Percentiles rank a stretch among this genome's conserved stretches.
Conservation (phyloP, 1,140 invertebrate genomes). For the Goniozus legneri region DNA sequence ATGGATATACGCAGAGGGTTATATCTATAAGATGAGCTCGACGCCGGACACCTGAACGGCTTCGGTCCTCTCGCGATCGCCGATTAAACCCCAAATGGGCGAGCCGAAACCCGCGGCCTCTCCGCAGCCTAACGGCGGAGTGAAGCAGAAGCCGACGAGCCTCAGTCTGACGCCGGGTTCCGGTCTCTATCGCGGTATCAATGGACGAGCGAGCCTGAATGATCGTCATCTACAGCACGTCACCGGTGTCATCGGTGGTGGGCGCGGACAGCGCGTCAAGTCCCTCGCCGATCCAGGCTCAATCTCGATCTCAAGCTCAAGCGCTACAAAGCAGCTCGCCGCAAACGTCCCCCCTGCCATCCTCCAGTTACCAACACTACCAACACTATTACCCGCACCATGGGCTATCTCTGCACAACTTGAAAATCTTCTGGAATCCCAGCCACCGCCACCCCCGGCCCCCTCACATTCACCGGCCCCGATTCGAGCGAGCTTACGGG, state of each 20-base stretch:
- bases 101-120: slow-evolving; percentile 44
- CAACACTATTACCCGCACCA: slow-evolving; percentile 36
- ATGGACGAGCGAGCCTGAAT: slow-evolving; percentile 46
- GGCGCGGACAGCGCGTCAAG: slow-evolving; percentile 31
- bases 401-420: slow-evolving; percentile 41
- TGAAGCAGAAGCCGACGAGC: slow-evolving; percentile 51
- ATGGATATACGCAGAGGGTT: no score
- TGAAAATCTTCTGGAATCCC: slow-evolving; percentile 43
- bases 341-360: no score
- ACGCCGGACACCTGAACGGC: slow-evolving; percentile 22
- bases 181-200: slow-evolving; percentile 48
- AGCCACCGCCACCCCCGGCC: slow-evolving; percentile 44
- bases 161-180: slow-evolving; percentile 45
- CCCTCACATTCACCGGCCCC: slow-evolving; percentile 28
- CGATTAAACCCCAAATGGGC: slow-evolving; percentile 43
- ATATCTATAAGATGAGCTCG: slow-evolving; percentile 19
- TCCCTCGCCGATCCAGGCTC: slow-evolving; percentile 24
- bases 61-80: slow-evolving; percentile 20
- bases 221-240: slow-evolving; percentile 49
- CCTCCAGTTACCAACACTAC: slow-evolving; percentile 38
- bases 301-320: no score
- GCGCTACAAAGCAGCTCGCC: no score
- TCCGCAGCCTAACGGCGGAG: slow-evolving; percentile 49
- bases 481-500: slow-evolving; percentile 14
- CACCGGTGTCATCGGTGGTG: slow-evolving; percentile 32